Evolutionary conservation across 2,888 invertebrate species (phyloP), one percentile per base, ranked within the genome.

Genomic region (Meloe dianella): DNA sequence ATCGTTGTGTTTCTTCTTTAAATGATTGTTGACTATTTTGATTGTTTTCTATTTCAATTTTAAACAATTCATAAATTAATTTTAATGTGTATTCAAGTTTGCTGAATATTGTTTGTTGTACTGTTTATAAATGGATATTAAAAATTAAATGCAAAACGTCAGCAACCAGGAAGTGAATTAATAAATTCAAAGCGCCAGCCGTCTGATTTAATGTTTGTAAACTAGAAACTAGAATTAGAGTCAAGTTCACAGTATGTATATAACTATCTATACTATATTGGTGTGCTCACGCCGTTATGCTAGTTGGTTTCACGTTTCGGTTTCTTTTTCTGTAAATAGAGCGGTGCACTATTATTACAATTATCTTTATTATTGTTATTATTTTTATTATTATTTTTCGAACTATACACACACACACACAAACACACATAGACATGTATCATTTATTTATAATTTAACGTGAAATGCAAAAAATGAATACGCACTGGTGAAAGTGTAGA

Each of bases 251-350:
- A 47, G 10, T 30, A 30, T 9, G 30, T 5, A 30, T 30, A 30
- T 30, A 8, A 30, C 9, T 8, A 30, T n/a, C 20, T 69, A 14
- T 38, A 38, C 1, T 3, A 71, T 68, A 63, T 65, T 60, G 66
- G 60, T 59, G 67, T 65, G 67, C 67, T 70, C 67, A 65, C 63
- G 70, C 72, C 73, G 77, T 77, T 77, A 73, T 74, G 77, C 73
- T 75, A 51, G 68, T 32, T 73, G 73, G 71, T 74, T 75, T 74
- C 74, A 73, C 76, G 78, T 73, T 75, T 75, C 75, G 69, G 71
- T 76, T 77, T 76, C 77, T 77, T 74, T 76, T 75, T 75, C 75
- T 74, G 75, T 75, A 77, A 77, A 77, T 77, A 77, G 77, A 77
- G 73, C 76, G 71, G 68, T 67, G 64, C 66, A 60, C 67, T 38